Base-by-base conservation (phyloP, 2,113 vertebrate genomes). In the Benthochromis sp. region DNA sequence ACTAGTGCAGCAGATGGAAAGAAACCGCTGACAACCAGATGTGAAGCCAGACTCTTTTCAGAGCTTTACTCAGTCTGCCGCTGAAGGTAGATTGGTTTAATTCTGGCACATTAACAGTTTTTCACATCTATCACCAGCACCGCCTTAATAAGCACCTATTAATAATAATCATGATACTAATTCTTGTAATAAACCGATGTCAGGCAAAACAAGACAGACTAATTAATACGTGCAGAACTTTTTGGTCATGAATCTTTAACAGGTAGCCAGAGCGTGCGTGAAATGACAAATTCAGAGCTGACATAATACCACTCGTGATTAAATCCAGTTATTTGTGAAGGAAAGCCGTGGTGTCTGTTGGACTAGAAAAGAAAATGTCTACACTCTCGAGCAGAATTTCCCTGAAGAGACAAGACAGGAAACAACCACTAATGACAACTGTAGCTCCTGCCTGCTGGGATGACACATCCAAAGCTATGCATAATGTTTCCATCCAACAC, bases 1-100 rank as follows among this genome's bases (percentile, higher is more conserved):
- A 91, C 85, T 57, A 66, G 73, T 4, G 27, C 2, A 21, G 86
- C 85, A 91, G 55, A 91, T 34, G 92, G 88, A 90, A 89, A 90
- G 66, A 90, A 92, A 93, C 45, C 3, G 50, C 90, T 89, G 92
- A 91, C 69, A 9, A 84, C 89, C 92, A 95, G 92, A 95, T 94
- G 94, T 95, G 92, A 84, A 87, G 83, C 66, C 66, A 73, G 87
- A 81, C 7, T 8, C 69, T 81, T 85, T 80, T 73, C 9, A 84
- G 76, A 55, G 52, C 79, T 80, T 81, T 34, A 21, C 38, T 83
- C 78, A 6, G 69, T 38, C 81, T 86, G 54, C 76, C 73, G 84
- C 85, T 79, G 87, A 45, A 88, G 61, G 80, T 86, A 78, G 66
- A 13, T 7, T 79, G 45, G 27, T 85, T 84, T 59, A 27, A 82